phyloP scores from a whole-genome alignment of 2,888 invertebrate genomes.

The Tholera decimalis region DNA sequence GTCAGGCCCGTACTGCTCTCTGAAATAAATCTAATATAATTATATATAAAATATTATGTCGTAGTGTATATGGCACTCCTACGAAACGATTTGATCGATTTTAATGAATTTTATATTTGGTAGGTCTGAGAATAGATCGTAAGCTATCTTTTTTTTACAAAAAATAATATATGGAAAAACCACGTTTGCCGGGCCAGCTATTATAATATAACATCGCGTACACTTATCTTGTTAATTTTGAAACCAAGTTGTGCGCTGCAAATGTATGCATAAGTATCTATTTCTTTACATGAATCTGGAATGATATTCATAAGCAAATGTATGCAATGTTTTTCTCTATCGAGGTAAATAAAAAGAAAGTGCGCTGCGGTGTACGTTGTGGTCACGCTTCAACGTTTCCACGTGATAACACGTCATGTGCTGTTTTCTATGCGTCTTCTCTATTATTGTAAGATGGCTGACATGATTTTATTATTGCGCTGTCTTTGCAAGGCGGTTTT shows the following conservation, averaged over 20 bases:
- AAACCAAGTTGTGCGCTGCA: background rate
- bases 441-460: slow-evolving; percentile 38
- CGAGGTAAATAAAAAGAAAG: slow-evolving; percentile 69
- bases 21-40: too few species aligned
- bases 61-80: too few species aligned
- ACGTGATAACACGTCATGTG: slow-evolving; percentile 61
- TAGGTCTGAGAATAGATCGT: too few species aligned
- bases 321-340: slow-evolving; percentile 63
- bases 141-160: too few species aligned
- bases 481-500: slow-evolving; percentile 7
- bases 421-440: slow-evolving; percentile 50
- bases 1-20: too few species aligned
- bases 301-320: slow-evolving; percentile 55
- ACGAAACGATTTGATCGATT: too few species aligned
- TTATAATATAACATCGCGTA: too few species aligned
- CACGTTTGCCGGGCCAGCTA: too few species aligned
- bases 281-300: slow-evolving; percentile 36
- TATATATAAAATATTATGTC: too few species aligned
- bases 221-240: slow-evolving; percentile 3
- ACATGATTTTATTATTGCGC: slow-evolving; percentile 23
- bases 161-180: too few species aligned
- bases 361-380: slow-evolving; percentile 62
- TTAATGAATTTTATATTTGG: too few species aligned
- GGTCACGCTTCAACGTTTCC: slow-evolving; percentile 70
- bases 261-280: slow-evolving; percentile 15